phyloP scores from a whole-genome alignment of 2,113 vertebrate species.

The Scortum barcoo region DNA sequence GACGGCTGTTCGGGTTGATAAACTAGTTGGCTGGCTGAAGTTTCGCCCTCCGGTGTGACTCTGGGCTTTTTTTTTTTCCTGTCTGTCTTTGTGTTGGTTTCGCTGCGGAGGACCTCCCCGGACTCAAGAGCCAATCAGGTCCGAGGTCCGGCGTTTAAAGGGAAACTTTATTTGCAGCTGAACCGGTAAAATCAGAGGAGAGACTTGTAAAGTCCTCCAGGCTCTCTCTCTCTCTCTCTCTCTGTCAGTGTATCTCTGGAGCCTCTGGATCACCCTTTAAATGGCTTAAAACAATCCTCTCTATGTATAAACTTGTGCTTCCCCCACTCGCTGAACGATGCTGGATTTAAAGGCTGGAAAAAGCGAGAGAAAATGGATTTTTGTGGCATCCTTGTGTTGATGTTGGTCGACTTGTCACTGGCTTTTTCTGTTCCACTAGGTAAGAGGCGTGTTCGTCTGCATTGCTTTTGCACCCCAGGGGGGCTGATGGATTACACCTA shows the following conservation, averaged over 20 bases:
- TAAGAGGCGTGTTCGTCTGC: slow-evolving; percentile 38
- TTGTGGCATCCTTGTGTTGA: slow-evolving; percentile 1
- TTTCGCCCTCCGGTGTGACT: background rate
- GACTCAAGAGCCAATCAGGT: slow-evolving; percentile 15
- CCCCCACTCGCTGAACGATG: too few relatives aligned
- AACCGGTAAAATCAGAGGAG: too few relatives aligned
- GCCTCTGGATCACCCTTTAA: background rate
- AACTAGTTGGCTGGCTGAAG: background rate
- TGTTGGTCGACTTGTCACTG: background rate
- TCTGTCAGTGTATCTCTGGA: too few relatives aligned
- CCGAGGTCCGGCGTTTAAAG: background rate
- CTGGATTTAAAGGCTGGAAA: background rate
- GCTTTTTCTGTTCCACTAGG: slow-evolving; percentile 48
- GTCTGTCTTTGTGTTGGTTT: background rate
- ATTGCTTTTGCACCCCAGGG: background rate
- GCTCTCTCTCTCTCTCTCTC: too few relatives aligned
- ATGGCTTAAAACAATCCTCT: slow-evolving; percentile 37
- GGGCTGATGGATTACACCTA: background rate
- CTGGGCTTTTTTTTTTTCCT: too few relatives aligned
- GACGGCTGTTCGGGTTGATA: background rate
- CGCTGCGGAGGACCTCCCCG: background rate
- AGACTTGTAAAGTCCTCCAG: background rate
- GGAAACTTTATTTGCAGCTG: too few relatives aligned
- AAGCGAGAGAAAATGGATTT: slow-evolving; percentile 23
- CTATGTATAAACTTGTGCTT: slow-evolving; percentile 23